Conservation (phyloP, 2,888 invertebrate genomes). For the Cheilosia urbana region DNA sequence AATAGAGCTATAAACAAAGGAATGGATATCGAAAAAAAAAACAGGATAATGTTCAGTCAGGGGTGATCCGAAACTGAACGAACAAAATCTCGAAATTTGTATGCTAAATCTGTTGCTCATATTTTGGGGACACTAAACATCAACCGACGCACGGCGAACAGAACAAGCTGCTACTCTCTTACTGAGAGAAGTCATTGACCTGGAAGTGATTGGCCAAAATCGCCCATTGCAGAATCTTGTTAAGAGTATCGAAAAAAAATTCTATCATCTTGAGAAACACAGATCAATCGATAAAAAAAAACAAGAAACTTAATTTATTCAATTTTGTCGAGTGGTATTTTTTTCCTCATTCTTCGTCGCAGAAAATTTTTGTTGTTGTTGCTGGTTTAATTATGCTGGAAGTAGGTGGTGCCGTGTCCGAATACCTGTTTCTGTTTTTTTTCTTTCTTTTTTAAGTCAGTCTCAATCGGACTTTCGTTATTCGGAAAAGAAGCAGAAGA, state of each 20-base stretch:
- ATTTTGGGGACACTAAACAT: slow-evolving; percentile 13
- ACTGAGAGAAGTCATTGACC: slow-evolving; percentile 58
- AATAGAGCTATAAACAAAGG: slow-evolving; percentile 55
- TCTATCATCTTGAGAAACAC: slow-evolving; percentile 68
- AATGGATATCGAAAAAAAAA: slow-evolving; percentile 12
- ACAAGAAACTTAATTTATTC: slow-evolving; percentile 74
- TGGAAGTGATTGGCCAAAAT: slow-evolving; percentile 62
- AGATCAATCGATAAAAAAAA: slow-evolving; percentile 70
- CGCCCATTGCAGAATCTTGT: slow-evolving; percentile 69
- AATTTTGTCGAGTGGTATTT: slow-evolving; percentile 69
- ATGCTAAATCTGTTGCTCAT: neutral
- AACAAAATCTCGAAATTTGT: slow-evolving; percentile 10
- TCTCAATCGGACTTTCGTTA: slow-evolving; percentile 73
- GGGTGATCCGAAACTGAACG: neutral
- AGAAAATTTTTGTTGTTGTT: slow-evolving; percentile 65
- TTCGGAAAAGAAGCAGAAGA: slow-evolving; percentile 60
- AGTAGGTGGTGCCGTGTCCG: slow-evolving; percentile 75
- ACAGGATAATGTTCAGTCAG: neutral
- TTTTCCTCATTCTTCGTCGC: slow-evolving; percentile 76
- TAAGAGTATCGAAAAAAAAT: slow-evolving; percentile 55
- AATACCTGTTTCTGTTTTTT: slow-evolving; percentile 67
- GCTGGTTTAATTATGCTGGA: slow-evolving; percentile 74
- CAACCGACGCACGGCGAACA: slow-evolving; percentile 4
- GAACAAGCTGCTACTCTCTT: slow-evolving; percentile 35
- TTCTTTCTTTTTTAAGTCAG: slow-evolving; percentile 46